These are phyloP conservation scores for Phocides pigmalion DNA, from an alignment of 1,140 invertebrate genomes.

Conservation along the genomic window DNA sequence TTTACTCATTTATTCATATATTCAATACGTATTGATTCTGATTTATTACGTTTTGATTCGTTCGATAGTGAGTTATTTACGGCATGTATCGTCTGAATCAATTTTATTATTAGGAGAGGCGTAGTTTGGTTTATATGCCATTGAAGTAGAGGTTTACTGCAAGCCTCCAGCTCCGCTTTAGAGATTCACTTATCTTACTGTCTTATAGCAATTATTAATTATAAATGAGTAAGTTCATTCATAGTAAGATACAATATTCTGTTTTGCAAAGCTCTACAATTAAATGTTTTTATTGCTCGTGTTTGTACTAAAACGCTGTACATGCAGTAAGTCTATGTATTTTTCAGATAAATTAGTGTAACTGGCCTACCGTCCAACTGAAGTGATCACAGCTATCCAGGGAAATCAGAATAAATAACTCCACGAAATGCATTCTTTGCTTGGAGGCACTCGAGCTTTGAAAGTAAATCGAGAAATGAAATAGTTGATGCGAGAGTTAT, in stretches of 20 bases:
- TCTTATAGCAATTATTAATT: not conserved
- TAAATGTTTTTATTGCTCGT: too few species aligned
- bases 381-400: too few species aligned
- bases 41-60: constrained; percentile 25
- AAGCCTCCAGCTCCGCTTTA: constrained; percentile 26
- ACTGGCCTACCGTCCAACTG: too few species aligned
- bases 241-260: not conserved
- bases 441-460: too few species aligned
- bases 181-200: constrained; percentile 4
- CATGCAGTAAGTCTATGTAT: too few species aligned
- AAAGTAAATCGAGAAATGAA: too few species aligned
- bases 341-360: too few species aligned
- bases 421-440: too few species aligned
- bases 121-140: constrained; percentile 43
- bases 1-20: not conserved
- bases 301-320: too few species aligned
- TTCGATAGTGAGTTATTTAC: constrained; percentile 36
- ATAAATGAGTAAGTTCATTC: not conserved
- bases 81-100: constrained; percentile 42
- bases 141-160: constrained; percentile 23
- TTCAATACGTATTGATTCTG: constrained; percentile 27
- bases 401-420: too few species aligned
- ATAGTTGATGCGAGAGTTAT: too few species aligned
- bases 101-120: constrained; percentile 42
- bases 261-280: too few species aligned